A percentile compares a stretch with the other conserved stretches of the same genome.
Conservation (phyloP, 1,140 invertebrate genomes). For the Rhopalosiphum padi region DNA sequence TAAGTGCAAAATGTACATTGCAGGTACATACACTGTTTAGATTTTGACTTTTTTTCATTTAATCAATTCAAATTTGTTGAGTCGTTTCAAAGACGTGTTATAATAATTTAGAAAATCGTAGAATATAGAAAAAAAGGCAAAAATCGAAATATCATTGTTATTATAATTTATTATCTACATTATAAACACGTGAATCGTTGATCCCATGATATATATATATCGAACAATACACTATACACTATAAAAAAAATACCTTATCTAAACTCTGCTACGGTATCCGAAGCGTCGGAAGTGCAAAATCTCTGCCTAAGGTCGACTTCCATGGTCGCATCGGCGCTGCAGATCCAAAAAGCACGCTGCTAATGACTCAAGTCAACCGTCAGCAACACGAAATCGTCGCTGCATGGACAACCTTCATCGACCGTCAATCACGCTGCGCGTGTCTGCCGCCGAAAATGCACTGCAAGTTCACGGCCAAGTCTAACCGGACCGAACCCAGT, state of each 20-base stretch:
- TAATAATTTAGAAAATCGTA: not conserved
- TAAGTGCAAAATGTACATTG: not conserved
- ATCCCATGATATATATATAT: not conserved
- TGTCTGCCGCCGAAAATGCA: not conserved
- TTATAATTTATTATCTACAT: not conserved
- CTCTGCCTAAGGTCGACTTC: not conserved
- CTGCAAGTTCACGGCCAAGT: constrained; percentile 14
- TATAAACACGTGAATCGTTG: not conserved
- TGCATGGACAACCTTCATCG: not conserved
- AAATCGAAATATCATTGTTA: not conserved
- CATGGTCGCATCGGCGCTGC: not conserved
- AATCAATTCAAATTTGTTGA: not conserved
- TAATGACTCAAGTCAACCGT: not conserved
- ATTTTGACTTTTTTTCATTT: not conserved
- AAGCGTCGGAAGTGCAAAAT: not conserved
- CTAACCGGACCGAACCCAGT: not conserved
- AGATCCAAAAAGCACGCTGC: not conserved
- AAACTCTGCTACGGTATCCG: not conserved
- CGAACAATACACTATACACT: not conserved
- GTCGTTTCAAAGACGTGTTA: not conserved
- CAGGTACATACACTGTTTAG: not conserved
- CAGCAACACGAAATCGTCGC: not conserved
- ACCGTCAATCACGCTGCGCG: not conserved
- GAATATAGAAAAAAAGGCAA: not conserved
- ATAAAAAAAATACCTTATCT: not conserved